A percentile compares a stretch with the other conserved stretches of the same genome.
These are phyloP conservation scores for Prosopocoilus inquinatus DNA, from an alignment of 2,888 invertebrate species.

Conservation along the genomic window DNA sequence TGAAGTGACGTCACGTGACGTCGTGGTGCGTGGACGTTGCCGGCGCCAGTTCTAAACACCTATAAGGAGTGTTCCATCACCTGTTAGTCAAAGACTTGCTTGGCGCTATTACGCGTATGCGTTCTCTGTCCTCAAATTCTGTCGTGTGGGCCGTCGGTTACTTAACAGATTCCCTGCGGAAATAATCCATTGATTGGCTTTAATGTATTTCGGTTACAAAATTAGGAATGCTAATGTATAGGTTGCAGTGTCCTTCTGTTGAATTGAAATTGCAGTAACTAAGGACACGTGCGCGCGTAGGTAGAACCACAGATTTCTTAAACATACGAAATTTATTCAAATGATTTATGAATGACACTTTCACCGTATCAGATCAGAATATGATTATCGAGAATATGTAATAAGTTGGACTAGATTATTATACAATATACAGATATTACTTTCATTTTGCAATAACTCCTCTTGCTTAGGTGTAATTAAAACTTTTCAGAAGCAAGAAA, in stretches of 20 bases:
- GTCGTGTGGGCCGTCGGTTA: constrained; percentile 9
- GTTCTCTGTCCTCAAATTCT: constrained; percentile 11
- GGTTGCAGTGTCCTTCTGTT: constrained; percentile 7
- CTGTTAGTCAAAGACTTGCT: constrained; percentile 29
- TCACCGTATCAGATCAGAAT: too few species aligned
- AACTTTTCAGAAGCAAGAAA: too few species aligned
- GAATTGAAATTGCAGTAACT: constrained; percentile 10
- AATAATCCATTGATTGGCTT: constrained; percentile 7
- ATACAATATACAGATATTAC: too few species aligned
- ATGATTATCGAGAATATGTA: too few species aligned
- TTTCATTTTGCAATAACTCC: too few species aligned
- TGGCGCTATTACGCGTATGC: neutral
- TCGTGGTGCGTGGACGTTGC: constrained; percentile 38
- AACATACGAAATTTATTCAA: too few species aligned
- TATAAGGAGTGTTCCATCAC: constrained; percentile 42
- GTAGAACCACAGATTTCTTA: too few species aligned
- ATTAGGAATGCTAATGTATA: neutral
- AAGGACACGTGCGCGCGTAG: too few species aligned
- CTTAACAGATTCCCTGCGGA: constrained; percentile 13
- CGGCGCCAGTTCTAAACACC: constrained; percentile 40
- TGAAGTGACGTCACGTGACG: constrained; percentile 29
- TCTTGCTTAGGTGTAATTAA: too few species aligned
- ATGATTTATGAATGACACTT: too few species aligned
- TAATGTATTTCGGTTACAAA: neutral
- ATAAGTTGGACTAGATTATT: too few species aligned